Conservation (phyloP, 2,797 vertebrate species). For the Limosa lapponica region DNA sequence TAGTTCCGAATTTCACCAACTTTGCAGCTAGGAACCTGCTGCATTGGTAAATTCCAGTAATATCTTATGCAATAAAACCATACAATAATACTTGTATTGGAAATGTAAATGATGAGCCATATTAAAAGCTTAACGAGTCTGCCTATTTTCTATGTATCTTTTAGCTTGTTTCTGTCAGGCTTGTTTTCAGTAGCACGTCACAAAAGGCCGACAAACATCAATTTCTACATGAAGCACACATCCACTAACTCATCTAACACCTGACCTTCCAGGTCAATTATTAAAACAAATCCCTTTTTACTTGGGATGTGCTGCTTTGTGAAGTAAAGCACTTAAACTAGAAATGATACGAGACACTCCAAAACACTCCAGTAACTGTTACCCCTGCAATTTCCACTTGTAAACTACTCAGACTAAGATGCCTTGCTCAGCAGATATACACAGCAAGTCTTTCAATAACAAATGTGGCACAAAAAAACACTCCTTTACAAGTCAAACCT, state of each 20-base stretch:
- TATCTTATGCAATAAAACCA: not conserved
- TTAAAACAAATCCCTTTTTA: not conserved
- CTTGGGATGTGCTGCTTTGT: not conserved
- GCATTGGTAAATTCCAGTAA: not conserved
- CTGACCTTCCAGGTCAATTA: not conserved
- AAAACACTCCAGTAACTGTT: not conserved
- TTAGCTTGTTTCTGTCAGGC: not conserved
- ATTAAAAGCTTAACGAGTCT: not conserved
- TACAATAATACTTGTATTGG: not conserved
- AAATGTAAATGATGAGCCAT: not conserved
- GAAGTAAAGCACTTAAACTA: not conserved
- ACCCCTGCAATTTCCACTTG: not conserved
- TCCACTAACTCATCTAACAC: not conserved
- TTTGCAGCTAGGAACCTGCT: not conserved
- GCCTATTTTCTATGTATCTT: not conserved
- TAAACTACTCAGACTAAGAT: not conserved
- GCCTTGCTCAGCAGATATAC: not conserved
- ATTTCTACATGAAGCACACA: not conserved
- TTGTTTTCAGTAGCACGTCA: not conserved
- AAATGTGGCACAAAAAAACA: not conserved
- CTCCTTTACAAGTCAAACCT: not conserved
- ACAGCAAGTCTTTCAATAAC: not conserved
- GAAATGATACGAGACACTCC: not conserved
- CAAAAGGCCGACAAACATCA: not conserved
- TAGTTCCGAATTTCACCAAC: not conserved